Conservation (phyloP, 2,797 vertebrate genomes). For the Nyctalus aviator region DNA sequence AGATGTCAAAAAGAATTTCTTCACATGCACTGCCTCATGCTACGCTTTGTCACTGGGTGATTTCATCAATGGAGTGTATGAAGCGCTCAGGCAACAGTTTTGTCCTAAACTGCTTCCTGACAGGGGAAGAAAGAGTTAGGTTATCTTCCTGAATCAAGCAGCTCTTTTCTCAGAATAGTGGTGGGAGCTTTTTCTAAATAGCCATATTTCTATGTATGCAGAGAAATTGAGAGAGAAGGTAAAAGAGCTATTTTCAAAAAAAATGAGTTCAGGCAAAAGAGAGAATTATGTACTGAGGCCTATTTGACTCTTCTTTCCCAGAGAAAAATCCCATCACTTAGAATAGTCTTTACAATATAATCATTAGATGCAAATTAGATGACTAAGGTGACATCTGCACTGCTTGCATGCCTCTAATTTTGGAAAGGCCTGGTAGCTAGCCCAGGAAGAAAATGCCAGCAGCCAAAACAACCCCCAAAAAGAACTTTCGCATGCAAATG, state of each 20-base stretch:
- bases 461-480: neutral
- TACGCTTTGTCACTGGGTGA: constrained; percentile 72
- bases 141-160: constrained; percentile 16
- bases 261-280: neutral
- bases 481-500: neutral
- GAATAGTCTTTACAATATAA: constrained; percentile 57
- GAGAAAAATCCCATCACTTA: constrained; percentile 62
- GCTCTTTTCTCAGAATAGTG: neutral
- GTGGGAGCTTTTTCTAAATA: constrained; percentile 17
- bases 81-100: constrained; percentile 28
- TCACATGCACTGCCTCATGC: constrained; percentile 56
- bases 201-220: neutral
- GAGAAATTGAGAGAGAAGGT: neutral
- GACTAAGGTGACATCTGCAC: constrained; percentile 38
- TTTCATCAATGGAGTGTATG: constrained; percentile 73
- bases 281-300: neutral
- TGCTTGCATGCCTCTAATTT: constrained; percentile 46
- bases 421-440: neutral
- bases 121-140: constrained; percentile 48
- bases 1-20: constrained; percentile 85
- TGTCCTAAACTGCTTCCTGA: constrained; percentile 48
- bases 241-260: neutral
- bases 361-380: constrained; percentile 62
- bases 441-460: neutral
- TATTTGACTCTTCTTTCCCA: neutral